Base-by-base conservation (phyloP, 2,797 vertebrate species). In the Dicrostonyx torquatus region DNA sequence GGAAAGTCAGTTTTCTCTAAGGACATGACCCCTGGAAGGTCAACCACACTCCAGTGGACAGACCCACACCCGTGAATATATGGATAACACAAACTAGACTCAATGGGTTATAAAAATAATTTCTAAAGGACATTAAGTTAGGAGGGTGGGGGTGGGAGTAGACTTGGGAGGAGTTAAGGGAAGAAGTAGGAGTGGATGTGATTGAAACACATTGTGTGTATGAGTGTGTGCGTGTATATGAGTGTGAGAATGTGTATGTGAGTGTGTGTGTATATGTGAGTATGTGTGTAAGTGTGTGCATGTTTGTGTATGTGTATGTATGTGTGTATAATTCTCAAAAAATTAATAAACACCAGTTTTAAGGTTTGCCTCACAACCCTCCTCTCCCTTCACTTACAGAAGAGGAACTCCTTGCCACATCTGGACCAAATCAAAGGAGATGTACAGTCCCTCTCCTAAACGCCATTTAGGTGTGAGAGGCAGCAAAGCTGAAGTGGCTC, bases 281-380 rank as follows among this genome's bases (percentile, higher is more conserved):
- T 55, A 18, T 55, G 55, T 55, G 0, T 55, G 6, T 55, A 17
- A 12, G 1, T 48, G 18, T 55, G 55, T 58, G 6, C 1, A 45
- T 45, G 43, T 45, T 4, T 48, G 11, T 31, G 55, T 29, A 10
- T 45, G 14, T 22, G 34, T 8, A 6, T 48, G 2, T 68, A 5
- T n/a, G 34, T 22, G 78, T 40, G 50, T 22, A 43, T 37, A 14
- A 17, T 11, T n/a, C 45, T 86, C 83, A 70, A 86, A 26, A 13
- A 26, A n/a, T 48, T 70, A 85, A 29, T 50, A 26, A 84, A 68
- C 13, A 15, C 15, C 15, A 53, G 18, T 48, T 70, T 70, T 37
- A 53, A 60, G 8, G 5, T 7, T n/a, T 5, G 12, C 1, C 55
- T 31, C 37, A 5, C 20, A 3, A 4, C 9, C 15, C 26, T 20